Base-by-base conservation (phyloP, 2,113 vertebrate genomes). In the Mionectes macconnelli region DNA sequence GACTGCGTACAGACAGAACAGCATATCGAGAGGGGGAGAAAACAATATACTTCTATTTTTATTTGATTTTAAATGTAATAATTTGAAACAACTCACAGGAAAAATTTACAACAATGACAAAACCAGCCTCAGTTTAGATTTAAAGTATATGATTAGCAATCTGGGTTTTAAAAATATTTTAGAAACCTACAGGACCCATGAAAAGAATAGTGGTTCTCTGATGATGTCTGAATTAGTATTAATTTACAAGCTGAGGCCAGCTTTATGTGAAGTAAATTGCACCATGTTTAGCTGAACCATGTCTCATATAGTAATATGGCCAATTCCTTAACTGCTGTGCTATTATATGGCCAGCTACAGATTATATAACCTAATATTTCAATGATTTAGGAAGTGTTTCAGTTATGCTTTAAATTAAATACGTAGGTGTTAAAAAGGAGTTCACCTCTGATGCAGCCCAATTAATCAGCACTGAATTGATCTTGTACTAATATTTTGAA, bases 151-250 rank as follows among this genome's bases (percentile, higher is more conserved):
- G 39, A 83, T 85, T 88, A 94, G 52, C 75, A 91, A 39, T 82
- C 78, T 96, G 77, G 33, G 60, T 44, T 66, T 93, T 92, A 64
- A 94, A 96, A 88, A 62, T 66, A 44, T 87, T 95, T 94, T 73
- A 84, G 89, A 95, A 94, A 14, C 94, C 90, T 93, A 96, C 90
- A 76, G 88, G 62, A 31, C 23, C 28, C 60, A 64, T 37, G 52
- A 44, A 94, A 79, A 66, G 44, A 92, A 79, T 30, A 50, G 31
- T 33, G 10, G 44, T 69, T 40, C 62, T 70, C 83, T 83, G 80
- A 37, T 53, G 44, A 23, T 59, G 13, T 33, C 63, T 91, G 52
- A 66, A 79, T 90, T 93, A 78, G 42, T 47, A 35, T 27, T 60
- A 52, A 37, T 80, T 87, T 88, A 78, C 52, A 80, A 87, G n/a